Evolutionary conservation across 2,797 vertebrate genomes (phyloP).

Genomic region (Sphenopsis melanotis): DNA sequence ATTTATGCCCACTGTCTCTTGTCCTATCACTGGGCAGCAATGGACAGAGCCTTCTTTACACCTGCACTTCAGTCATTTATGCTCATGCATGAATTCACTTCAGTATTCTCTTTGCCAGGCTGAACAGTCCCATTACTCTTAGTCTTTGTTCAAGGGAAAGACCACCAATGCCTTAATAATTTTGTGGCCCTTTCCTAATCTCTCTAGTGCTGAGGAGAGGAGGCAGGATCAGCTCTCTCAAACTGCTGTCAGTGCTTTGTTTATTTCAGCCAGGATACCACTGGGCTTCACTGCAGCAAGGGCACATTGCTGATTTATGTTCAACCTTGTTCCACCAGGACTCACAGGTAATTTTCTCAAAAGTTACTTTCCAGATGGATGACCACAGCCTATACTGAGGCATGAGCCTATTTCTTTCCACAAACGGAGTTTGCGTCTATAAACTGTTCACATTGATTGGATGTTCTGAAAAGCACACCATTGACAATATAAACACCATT

Average conservation of each 20-base stretch:
- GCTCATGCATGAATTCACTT: neutral
- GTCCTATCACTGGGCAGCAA: neutral
- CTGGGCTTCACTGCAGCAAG: neutral
- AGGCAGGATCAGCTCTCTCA: neutral
- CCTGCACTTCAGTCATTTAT: neutral
- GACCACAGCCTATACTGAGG: too few species aligned
- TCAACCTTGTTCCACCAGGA: neutral
- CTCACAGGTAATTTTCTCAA: neutral
- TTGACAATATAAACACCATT: neutral
- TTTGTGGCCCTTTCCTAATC: neutral
- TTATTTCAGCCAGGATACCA: neutral
- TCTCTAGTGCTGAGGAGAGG: neutral
- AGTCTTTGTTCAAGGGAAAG: neutral
- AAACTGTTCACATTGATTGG: neutral
- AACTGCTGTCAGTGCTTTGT: neutral
- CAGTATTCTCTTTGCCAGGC: neutral
- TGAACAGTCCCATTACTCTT: neutral
- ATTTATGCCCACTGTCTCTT: neutral
- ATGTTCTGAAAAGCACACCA: neutral
- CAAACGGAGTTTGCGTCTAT: neutral
- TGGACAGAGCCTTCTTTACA: neutral
- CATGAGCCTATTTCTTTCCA: neutral
- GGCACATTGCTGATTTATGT: neutral
- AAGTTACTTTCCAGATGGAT: neutral
- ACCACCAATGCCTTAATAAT: neutral